These are phyloP conservation scores for Idris sp. DNA, from an alignment of 1,140 invertebrate species.

Conservation along the genomic window DNA sequence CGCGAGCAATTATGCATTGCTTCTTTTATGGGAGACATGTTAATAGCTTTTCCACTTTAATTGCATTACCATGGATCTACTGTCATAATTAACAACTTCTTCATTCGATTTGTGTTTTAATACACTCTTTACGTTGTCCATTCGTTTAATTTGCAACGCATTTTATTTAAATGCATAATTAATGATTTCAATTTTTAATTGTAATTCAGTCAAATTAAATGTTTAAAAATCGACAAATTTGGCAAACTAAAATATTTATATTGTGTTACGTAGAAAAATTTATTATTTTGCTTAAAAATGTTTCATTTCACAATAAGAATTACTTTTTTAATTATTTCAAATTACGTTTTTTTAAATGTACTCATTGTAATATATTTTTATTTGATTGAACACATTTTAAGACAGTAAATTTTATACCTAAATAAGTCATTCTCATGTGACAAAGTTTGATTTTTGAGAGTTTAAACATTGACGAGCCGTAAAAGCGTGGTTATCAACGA, in stretches of 20 bases:
- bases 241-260: too few relatives aligned
- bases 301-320: too few relatives aligned
- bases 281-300: too few relatives aligned
- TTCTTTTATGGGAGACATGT: constrained; percentile 28
- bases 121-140: constrained; percentile 12
- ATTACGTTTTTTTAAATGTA: too few relatives aligned
- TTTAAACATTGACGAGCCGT: constrained; percentile 58
- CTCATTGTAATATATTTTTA: too few relatives aligned
- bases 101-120: constrained; percentile 30
- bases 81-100: constrained; percentile 35
- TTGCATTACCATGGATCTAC: constrained; percentile 15
- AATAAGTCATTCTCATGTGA: too few relatives aligned
- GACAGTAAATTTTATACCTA: too few relatives aligned
- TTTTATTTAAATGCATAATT: background rate
- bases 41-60: constrained; percentile 21
- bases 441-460: constrained; percentile 31
- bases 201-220: too few relatives aligned
- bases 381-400: too few relatives aligned
- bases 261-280: too few relatives aligned
- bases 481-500: constrained; percentile 61
- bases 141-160: background rate
- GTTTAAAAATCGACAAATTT: too few relatives aligned
- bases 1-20: constrained; percentile 27
- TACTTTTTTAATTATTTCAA: too few relatives aligned
- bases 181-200: background rate